These are phyloP conservation scores for Yponomeuta malinellus DNA, from an alignment of 2,888 invertebrate species.

Conservation along the genomic window DNA sequence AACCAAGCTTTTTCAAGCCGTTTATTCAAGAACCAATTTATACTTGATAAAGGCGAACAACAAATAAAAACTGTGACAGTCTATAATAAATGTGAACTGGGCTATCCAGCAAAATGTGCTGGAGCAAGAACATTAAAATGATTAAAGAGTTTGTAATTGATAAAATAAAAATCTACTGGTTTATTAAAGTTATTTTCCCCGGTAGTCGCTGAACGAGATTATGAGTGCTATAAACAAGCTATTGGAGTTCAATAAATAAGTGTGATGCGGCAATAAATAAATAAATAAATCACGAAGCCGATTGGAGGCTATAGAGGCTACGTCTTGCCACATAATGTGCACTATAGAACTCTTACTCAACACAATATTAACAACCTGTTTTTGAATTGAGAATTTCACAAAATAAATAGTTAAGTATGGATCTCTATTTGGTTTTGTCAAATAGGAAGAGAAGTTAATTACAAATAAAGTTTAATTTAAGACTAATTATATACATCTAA, in stretches of 20 bases:
- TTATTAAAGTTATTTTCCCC: conserved; percentile 17
- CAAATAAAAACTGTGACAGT: too few species aligned
- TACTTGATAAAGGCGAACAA: too few species aligned
- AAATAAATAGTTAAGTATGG: too few species aligned
- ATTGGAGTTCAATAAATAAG: conserved; percentile 47
- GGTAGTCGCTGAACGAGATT: conserved; percentile 32
- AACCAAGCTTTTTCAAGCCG: too few species aligned
- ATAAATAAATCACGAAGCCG: conserved; percentile 34
- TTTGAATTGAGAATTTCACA: too few species aligned
- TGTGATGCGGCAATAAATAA: conserved; percentile 44
- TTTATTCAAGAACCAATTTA: too few species aligned
- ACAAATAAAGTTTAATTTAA: too few species aligned
- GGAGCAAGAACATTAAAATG: background rate
- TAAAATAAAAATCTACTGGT: conserved; percentile 7
- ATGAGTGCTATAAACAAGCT: conserved; percentile 40
- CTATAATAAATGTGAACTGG: too few species aligned
- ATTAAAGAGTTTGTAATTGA: background rate
- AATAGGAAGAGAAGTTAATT: too few species aligned
- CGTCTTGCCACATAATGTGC: conserved; percentile 13
- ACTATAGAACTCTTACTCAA: background rate
- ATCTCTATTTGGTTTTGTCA: too few species aligned
- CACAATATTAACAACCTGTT: background rate
- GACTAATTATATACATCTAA: too few species aligned
- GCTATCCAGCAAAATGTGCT: too few species aligned
- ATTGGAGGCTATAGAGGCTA: conserved; percentile 37